Evolutionary conservation across 2,888 invertebrate species (phyloP).

Genomic region (Pheosia tremula): DNA sequence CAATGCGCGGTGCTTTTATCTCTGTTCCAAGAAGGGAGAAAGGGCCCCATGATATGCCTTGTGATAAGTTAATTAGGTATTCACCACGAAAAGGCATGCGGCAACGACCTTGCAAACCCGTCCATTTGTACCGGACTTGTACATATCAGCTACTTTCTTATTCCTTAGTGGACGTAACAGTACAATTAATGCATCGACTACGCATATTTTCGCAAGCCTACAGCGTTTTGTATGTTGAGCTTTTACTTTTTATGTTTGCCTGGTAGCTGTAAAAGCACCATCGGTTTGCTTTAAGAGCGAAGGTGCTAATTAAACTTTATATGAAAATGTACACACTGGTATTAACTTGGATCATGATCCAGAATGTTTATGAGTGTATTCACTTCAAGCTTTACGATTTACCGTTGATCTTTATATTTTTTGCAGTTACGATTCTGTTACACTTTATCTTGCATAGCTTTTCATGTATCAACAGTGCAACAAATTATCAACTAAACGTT

Average conservation of each 20-base stretch:
- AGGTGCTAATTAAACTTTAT: neutral
- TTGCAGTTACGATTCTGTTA: no score
- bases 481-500: neutral
- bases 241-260: constrained; percentile 8
- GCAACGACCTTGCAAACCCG: constrained; percentile 38
- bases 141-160: constrained; percentile 37
- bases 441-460: no score
- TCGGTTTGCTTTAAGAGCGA: neutral
- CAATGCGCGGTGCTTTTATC: neutral
- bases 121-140: constrained; percentile 33
- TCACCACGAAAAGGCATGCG: constrained; percentile 28
- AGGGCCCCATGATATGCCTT: constrained; percentile 21
- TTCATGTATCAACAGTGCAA: neutral
- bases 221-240: constrained; percentile 1
- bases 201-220: constrained; percentile 21
- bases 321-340: neutral
- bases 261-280: neutral
- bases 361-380: neutral
- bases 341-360: neutral
- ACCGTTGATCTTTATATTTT: neutral
- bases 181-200: constrained; percentile 16
- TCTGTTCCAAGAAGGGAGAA: constrained; percentile 15
- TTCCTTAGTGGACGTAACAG: constrained; percentile 10
- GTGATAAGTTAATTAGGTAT: constrained; percentile 21
- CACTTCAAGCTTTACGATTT: no score